A percentile compares a stretch with the other conserved stretches of the same genome.
These are phyloP conservation scores for Lepidurus arcticus DNA, from an alignment of 1,140 invertebrate species.

Conservation along the genomic window DNA sequence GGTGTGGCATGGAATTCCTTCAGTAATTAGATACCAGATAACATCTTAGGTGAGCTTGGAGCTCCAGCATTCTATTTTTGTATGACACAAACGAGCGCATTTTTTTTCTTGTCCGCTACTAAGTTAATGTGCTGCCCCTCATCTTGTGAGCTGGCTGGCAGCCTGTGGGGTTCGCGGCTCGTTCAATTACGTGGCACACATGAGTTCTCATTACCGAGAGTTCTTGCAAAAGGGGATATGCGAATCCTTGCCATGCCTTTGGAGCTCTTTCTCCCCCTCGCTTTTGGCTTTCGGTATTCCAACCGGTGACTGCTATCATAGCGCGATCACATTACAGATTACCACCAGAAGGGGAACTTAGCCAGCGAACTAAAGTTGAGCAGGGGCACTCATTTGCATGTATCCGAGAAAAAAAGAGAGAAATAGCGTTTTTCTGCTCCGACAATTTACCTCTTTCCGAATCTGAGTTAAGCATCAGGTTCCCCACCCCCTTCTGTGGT, in stretches of 20 bases:
- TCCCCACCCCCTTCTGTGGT: too few species aligned
- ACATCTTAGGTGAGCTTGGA: neutral
- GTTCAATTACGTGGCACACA: conserved; percentile 8
- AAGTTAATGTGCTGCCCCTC: neutral
- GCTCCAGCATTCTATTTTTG: neutral
- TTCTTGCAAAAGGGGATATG: neutral
- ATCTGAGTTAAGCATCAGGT: neutral
- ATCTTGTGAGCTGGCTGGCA: neutral
- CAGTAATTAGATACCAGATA: neutral
- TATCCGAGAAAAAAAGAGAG: neutral
- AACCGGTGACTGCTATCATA: neutral
- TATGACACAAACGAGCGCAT: neutral
- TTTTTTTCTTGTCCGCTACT: neutral
- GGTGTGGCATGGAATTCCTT: neutral
- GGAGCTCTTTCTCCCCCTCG: neutral
- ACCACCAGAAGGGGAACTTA: neutral
- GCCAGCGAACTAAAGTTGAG: neutral
- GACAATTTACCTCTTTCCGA: neutral
- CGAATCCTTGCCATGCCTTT: neutral
- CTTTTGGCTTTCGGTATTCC: neutral
- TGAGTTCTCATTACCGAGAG: neutral
- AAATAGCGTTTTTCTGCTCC: neutral
- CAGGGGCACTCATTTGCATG: conserved; percentile 11
- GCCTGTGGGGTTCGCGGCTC: neutral
- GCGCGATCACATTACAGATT: conserved; percentile 18